Evolutionary conservation across 2,888 invertebrate species (phyloP), one percentile per base, ranked within the genome.

Genomic region (Fissipunctia ypsillon): DNA sequence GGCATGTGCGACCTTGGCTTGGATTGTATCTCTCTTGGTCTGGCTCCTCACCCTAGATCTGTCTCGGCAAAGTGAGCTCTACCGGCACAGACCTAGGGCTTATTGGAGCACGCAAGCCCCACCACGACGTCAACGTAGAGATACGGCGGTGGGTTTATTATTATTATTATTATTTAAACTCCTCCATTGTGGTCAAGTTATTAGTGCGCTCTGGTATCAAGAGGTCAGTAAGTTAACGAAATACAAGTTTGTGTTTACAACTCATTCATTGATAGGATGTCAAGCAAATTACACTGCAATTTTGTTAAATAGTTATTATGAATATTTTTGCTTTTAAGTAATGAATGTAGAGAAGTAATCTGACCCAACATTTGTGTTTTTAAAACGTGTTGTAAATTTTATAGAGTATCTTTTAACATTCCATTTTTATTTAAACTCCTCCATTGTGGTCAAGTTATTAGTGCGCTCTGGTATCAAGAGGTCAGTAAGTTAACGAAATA

Each of bases 191-290:
- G 6, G 7, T 48, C 12, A 14, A 35, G 38, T 50, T 19, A n/a
- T 16, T 59, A 28, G 35, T 35, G 35, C 9, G 19, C 16, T 56
- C 31, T 52, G 35, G 4, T 48, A 16, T 52, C 9, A 2, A 48
- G 12, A 12, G 54, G 38, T 31, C 64, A 59, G 14, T 56, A 31
- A 45, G 25, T 45, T 19, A 28, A 19, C 3, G 45, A 43, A 56
- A 12, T 25, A 59, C 31, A 35, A n/a, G 22, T 28, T 45, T 43
- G 19, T 61, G 54, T 74, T 38, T 38, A 50, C 25, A 43, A 57
- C 31, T 56, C 80, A 80, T 50, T 80, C 38, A 52, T 52, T 69
- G 64, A 56, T 66, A n/a, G 45, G 52, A 1, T n/a, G 45, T 48
- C 22, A 12, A 61, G 22, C 16, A n/a, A 22, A 31, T 28, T 43